Conservation (phyloP, 2,113 vertebrate species). For the Eulemur rufifrons region DNA sequence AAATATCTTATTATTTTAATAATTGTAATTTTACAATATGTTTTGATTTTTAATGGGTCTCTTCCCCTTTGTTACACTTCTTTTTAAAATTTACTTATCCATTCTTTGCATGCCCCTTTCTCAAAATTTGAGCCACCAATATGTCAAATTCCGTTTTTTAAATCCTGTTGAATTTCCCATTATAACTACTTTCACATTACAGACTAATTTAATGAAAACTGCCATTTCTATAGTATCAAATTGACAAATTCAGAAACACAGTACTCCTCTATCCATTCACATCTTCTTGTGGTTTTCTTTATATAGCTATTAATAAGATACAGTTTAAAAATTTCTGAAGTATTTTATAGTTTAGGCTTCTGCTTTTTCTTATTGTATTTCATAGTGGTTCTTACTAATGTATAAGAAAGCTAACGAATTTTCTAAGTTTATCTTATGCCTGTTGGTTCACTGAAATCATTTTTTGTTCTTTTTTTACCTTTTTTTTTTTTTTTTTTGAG, state of each 20-base stretch:
- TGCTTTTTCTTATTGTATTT: neutral
- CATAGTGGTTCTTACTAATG: neutral
- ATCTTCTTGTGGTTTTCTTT: slow-evolving; percentile 27
- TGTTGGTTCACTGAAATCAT: neutral
- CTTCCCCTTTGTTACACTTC: neutral
- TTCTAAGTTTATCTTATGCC: neutral
- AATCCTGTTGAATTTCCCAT: neutral
- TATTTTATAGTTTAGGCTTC: neutral
- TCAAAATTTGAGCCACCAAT: slow-evolving; percentile 14
- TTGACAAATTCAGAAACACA: neutral
- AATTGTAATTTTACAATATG: neutral
- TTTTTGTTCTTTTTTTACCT: too few species aligned
- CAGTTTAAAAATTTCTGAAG: neutral
- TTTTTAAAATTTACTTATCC: neutral
- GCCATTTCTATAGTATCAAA: neutral
- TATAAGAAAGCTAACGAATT: neutral
- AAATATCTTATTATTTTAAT: slow-evolving; percentile 28
- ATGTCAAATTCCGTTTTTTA: slow-evolving; percentile 21
- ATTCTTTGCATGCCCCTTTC: neutral
- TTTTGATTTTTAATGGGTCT: neutral
- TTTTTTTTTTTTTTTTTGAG: too few species aligned
- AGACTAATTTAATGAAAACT: neutral
- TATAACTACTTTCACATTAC: neutral
- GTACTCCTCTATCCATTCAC: neutral
- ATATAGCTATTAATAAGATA: neutral